phyloP scores from a whole-genome alignment of 2,113 vertebrate genomes.

The Centropus bengalensis region DNA sequence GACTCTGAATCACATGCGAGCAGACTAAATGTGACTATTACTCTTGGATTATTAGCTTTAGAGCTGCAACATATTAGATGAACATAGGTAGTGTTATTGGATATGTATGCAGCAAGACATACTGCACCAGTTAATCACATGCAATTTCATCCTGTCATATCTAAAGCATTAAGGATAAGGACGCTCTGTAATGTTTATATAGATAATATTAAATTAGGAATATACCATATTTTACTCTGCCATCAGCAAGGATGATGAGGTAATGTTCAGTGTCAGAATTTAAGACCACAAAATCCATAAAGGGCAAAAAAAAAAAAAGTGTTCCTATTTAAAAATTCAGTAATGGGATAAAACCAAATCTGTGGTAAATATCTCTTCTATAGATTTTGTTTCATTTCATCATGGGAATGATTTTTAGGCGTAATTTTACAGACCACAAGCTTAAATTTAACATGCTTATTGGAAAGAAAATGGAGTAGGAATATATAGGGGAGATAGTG shows the following conservation, averaged over 20 bases:
- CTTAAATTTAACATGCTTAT: background rate
- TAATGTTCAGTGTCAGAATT: background rate
- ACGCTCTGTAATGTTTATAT: background rate
- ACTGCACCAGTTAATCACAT: background rate
- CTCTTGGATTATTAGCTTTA: background rate
- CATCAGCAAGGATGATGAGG: background rate
- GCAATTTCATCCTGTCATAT: background rate
- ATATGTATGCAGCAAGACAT: background rate
- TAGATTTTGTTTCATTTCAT: background rate
- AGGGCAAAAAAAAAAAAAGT: background rate
- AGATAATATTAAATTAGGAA: background rate
- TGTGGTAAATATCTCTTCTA: background rate
- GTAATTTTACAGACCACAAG: background rate
- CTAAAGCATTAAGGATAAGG: background rate
- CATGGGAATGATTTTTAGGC: background rate
- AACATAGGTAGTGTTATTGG: background rate
- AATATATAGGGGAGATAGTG: background rate
- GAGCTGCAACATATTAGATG: background rate
- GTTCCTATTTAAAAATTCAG: background rate
- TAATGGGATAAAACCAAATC: background rate
- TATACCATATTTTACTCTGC: background rate
- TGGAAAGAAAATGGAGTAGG: background rate
- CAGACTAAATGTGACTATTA: background rate
- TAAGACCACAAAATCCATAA: background rate
- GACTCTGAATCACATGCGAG: background rate